Percentiles rank a stretch among this genome's conserved stretches.
phyloP scores from a whole-genome alignment of 2,113 vertebrate species.

The Petroica traversi region DNA sequence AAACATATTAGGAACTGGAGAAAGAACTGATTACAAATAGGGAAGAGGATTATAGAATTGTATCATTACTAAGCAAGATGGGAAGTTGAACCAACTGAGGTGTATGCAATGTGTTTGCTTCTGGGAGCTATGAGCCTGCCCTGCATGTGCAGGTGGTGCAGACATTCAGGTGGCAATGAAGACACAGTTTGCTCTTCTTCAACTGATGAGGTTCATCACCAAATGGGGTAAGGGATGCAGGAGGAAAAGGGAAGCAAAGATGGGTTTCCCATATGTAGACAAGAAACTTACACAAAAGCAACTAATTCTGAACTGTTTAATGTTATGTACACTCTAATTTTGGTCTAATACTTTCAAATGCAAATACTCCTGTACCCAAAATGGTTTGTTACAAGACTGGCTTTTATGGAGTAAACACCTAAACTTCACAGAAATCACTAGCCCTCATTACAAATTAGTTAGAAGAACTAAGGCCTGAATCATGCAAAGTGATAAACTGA shows the following conservation, averaged over 20 bases:
- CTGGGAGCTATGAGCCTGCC: background rate
- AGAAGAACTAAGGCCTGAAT: background rate
- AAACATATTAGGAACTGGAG: background rate
- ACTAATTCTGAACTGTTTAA: background rate
- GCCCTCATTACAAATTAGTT: background rate
- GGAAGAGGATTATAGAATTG: background rate
- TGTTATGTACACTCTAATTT: background rate
- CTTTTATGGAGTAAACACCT: background rate
- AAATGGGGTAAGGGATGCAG: background rate
- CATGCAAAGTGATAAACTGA: background rate
- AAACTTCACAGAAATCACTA: background rate
- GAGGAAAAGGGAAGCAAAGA: background rate
- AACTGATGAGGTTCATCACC: background rate
- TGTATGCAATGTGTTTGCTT: background rate
- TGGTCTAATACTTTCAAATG: background rate
- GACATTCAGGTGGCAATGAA: background rate
- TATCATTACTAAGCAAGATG: background rate
- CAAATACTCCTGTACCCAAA: background rate
- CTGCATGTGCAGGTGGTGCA: fast-evolving
- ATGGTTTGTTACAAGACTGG: background rate
- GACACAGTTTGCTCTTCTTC: background rate
- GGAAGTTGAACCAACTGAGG: background rate
- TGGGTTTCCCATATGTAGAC: background rate
- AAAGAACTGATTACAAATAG: background rate
- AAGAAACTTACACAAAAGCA: background rate